phyloP scores from a whole-genome alignment of 2,888 invertebrate species.

The Eilema depressum region DNA sequence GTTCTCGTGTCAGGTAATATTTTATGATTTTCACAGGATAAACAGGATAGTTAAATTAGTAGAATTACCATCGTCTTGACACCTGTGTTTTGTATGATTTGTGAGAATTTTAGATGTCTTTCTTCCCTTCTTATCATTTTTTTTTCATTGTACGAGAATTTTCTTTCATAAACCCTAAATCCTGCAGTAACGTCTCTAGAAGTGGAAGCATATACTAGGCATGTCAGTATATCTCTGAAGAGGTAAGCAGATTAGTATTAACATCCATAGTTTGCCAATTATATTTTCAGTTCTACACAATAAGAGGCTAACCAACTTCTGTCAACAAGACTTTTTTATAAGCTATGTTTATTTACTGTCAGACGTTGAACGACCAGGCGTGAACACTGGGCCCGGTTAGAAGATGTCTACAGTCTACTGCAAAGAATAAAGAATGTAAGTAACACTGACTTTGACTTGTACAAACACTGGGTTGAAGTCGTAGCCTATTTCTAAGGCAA shows the following conservation, averaged over 20 bases:
- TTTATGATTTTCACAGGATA: neutral
- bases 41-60: neutral
- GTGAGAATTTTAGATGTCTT: neutral
- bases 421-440: conserved; percentile 3
- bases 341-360: too few relatives aligned
- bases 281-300: neutral
- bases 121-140: neutral
- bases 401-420: neutral
- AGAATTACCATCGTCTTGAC: too few relatives aligned
- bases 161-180: too few relatives aligned
- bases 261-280: neutral
- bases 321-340: neutral
- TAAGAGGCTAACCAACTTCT: neutral
- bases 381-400: too few relatives aligned
- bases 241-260: neutral
- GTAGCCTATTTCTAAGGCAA: conserved; percentile 5
- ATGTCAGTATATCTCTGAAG: too few relatives aligned
- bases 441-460: neutral
- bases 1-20: neutral
- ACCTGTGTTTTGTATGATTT: neutral
- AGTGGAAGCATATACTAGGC: too few relatives aligned
- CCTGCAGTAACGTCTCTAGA: too few relatives aligned
- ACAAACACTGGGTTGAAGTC: neutral
- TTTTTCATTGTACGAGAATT: too few relatives aligned
- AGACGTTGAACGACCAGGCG: too few relatives aligned